Conservation (phyloP, 2,113 vertebrate species). For the Thinocorus orbignyianus region DNA sequence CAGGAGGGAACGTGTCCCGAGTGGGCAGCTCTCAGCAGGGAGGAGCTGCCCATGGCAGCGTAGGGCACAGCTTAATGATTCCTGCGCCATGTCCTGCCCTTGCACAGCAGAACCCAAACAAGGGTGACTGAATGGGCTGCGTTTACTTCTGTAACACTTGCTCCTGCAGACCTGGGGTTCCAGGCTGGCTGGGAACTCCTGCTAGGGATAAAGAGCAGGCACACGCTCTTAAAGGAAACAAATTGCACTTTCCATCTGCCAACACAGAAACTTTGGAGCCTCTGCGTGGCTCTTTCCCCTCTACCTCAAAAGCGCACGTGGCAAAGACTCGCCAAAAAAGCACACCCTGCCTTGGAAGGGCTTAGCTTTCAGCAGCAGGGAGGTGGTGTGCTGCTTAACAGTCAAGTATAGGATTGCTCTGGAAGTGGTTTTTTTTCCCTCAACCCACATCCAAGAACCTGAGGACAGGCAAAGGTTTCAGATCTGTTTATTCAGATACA, state of each 20-base stretch:
- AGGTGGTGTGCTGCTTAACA: neutral
- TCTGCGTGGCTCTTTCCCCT: neutral
- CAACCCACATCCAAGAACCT: neutral
- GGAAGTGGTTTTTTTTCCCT: neutral
- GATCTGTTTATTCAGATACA: constrained; percentile 66
- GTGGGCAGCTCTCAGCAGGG: neutral
- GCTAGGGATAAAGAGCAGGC: too few species aligned
- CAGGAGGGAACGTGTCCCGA: fast-evolving
- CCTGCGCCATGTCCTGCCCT: neutral
- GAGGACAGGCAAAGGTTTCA: constrained; percentile 1
- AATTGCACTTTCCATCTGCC: neutral
- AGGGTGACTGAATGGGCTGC: neutral
- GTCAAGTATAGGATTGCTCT: neutral
- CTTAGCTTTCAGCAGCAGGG: neutral
- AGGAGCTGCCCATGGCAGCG: neutral
- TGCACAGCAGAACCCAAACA: neutral
- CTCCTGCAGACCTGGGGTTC: neutral
- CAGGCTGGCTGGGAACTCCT: neutral
- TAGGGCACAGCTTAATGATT: neutral
- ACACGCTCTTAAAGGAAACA: neutral
- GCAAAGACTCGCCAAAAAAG: neutral
- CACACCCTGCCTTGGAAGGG: neutral
- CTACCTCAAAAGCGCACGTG: neutral
- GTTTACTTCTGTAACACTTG: neutral
- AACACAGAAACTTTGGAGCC: neutral